phyloP scores from a whole-genome alignment of 2,888 invertebrate genomes.

The Gandaritis pyraliata region DNA sequence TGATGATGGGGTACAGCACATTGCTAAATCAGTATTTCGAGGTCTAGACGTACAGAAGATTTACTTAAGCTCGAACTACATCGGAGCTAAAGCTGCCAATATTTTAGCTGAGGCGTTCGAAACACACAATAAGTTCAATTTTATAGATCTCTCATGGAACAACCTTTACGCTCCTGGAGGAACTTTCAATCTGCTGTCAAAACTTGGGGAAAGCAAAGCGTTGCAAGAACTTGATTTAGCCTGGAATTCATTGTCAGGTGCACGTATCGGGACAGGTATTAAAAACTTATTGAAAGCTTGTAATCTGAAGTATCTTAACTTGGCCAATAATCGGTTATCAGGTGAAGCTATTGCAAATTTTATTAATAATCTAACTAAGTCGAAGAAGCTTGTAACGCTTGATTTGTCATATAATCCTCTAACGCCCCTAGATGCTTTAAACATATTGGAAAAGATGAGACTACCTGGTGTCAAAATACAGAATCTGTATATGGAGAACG shows the following conservation, averaged over 20 bases:
- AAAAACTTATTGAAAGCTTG: conserved; percentile 50
- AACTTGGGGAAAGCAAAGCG: conserved; percentile 52
- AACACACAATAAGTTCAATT: conserved; percentile 55
- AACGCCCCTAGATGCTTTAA: conserved; percentile 54
- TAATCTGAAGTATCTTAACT: conserved; percentile 51
- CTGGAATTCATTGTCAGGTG: conserved; percentile 60
- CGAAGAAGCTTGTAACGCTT: conserved; percentile 56
- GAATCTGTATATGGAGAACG: conserved; percentile 59
- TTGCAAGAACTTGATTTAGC: conserved; percentile 62
- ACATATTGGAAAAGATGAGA: conserved; percentile 53
- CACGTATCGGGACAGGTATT: conserved; percentile 53
- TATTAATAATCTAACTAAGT: conserved; percentile 43
- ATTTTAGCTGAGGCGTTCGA: conserved; percentile 58
- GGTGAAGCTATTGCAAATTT: conserved; percentile 53
- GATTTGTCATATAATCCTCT: conserved; percentile 67
- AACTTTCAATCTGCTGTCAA: conserved; percentile 48
- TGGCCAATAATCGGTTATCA: conserved; percentile 62
- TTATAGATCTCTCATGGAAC: conserved; percentile 69
- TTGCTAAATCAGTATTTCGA: conserved; percentile 35
- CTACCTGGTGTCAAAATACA: conserved; percentile 50
- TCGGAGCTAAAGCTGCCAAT: conserved; percentile 54
- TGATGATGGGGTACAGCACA: conserved; percentile 29
- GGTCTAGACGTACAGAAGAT: conserved; percentile 57
- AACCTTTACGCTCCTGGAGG: conserved; percentile 51
- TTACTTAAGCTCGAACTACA: conserved; percentile 59